Base-by-base conservation (phyloP, 1,140 invertebrate species). In the Papilio glaucus region DNA sequence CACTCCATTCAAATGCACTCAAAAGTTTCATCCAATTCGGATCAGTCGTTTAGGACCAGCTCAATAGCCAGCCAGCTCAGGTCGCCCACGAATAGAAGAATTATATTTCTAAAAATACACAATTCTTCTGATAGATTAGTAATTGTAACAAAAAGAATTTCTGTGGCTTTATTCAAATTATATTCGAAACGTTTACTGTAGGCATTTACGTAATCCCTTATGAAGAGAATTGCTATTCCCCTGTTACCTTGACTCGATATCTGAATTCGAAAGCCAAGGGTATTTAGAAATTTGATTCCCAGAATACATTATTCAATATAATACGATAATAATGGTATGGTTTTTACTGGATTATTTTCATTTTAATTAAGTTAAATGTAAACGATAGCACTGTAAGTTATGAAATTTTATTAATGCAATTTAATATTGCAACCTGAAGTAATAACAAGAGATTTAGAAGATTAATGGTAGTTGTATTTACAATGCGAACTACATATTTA, bases 171-270 rank as follows among this genome's bases (percentile, higher is more conserved):
- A 57, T 57, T 57, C 49, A 57, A 57, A 57, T 57, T 9, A 57
- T 13, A 6, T 57, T 57, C 49, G 21, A 9, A 21, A 26, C 49
- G 49, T 57, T 57, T 57, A 26, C 21, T 57, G 49, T 24, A 24
- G 49, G 49, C 49, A 57, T 57, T 57, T 57, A 57, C 49, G 49
- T 57, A 57, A 57, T 57, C 49, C 49, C 49, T 57, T 57, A 57
- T 57, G 49, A 57, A 57, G 49, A 57, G 49, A 57, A 57, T 57
- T 57, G 49, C 21, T 57, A 26, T 57, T 57, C 49, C 49, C 49
- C 8, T 24, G 49, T 9, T 57, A 57, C 49, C 12, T 57, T 57
- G 49, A 57, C 49, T 57, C 49, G 49, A 57, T 57, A 57, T 57
- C 49, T 57, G 49, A 26, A 57, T 57, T 24, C 49, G 9, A 57